Evolutionary conservation across 2,888 invertebrate species (phyloP).

Genomic region (Sphaeridia pumilis): DNA sequence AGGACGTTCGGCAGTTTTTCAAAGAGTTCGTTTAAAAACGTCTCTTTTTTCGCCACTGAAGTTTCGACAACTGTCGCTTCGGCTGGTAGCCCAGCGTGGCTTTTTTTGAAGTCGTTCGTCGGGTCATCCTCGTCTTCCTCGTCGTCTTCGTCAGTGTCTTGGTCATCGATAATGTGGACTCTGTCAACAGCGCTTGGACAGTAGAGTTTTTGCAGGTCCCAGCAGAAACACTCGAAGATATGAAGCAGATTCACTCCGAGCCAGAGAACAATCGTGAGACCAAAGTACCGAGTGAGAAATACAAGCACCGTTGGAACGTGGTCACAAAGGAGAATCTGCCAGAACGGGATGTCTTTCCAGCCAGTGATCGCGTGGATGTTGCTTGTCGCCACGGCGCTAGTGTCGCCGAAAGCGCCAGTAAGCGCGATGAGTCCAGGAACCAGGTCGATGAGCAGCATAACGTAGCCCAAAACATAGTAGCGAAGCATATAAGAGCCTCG

Average conservation of each 20-base stretch:
- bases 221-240: slow-evolving; percentile 10
- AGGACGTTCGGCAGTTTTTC: neutral
- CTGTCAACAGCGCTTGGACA: slow-evolving; percentile 3
- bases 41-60: slow-evolving; percentile 2
- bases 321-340: neutral
- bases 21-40: neutral
- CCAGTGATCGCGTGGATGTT: neutral
- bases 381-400: neutral
- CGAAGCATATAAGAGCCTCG: slow-evolving; percentile 1
- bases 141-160: neutral
- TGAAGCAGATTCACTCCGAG: slow-evolving; percentile 6
- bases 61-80: no score
- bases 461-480: slow-evolving; percentile 7
- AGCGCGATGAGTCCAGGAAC: neutral
- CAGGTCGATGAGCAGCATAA: slow-evolving; percentile 1
- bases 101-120: neutral
- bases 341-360: neutral
- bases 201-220: slow-evolving; percentile 6
- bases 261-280: neutral
- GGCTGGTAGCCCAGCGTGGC: neutral
- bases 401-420: neutral
- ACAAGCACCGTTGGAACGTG: neutral
- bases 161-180: slow-evolving; percentile 7
- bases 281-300: slow-evolving; percentile 3
- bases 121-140: slow-evolving; percentile 5